phyloP scores from a whole-genome alignment of 2,113 vertebrate species.

The Calonectris borealis region DNA sequence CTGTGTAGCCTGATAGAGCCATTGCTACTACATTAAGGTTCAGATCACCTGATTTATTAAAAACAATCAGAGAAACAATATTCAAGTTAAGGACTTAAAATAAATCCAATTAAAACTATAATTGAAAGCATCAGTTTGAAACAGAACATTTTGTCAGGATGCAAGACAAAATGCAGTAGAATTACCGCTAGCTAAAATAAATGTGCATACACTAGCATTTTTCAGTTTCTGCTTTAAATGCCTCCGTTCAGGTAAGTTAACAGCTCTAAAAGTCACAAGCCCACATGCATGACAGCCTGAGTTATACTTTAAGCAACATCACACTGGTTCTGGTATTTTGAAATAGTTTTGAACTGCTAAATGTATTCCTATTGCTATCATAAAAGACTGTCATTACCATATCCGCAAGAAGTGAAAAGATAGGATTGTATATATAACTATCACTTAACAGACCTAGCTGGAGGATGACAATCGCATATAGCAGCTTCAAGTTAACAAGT shows the following conservation, averaged over 20 bases:
- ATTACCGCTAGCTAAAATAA: not conserved
- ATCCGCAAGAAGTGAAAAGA: not conserved
- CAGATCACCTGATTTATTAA: slow-evolving; percentile 83
- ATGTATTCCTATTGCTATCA: not conserved
- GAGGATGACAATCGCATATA: not conserved
- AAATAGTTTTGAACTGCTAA: not conserved
- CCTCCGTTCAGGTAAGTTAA: not conserved
- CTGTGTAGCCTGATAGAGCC: slow-evolving; percentile 96
- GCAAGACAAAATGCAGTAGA: not conserved
- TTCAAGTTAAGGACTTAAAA: not conserved
- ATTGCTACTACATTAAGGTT: slow-evolving; percentile 99
- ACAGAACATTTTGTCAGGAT: not conserved
- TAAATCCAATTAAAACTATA: not conserved
- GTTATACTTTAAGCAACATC: not conserved
- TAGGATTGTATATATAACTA: not conserved
- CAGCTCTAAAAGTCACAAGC: not conserved
- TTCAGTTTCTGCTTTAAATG: not conserved
- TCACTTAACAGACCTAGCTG: not conserved
- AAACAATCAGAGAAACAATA: slow-evolving; percentile 1
- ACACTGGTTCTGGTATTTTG: not conserved
- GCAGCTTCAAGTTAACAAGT: not conserved
- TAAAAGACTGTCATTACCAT: not conserved
- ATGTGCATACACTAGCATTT: not conserved
- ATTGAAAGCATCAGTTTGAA: not conserved
- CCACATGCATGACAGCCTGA: not conserved